Base-by-base conservation (phyloP, 2,797 vertebrate genomes). In the Ceyx erithaca region DNA sequence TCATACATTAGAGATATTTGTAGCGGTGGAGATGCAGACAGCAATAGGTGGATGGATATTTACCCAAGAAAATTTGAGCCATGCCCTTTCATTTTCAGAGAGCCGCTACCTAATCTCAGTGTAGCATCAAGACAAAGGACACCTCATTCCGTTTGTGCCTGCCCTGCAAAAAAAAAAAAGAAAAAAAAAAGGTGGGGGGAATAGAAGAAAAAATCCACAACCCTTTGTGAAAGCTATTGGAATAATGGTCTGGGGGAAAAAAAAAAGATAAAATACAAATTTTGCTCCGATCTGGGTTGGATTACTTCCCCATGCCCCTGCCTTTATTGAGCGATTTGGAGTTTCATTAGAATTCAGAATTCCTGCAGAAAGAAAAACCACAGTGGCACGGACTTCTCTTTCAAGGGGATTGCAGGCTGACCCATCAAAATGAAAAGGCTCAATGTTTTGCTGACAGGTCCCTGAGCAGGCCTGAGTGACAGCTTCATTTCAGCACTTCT, bases 351-450 rank as follows among this genome's bases (percentile, higher is more conserved):
- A 97, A 98, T 98, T 97, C 98, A 97, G 96, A 95, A 98, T 98
- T 98, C 97, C 97, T 96, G 96, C 95, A 94, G 97, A 97, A 98
- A 98, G 97, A 97, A 97, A 97, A 97, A 94, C 93, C 97, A 96
- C 92, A 67, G 96, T 96, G 96, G 97, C 97, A 96, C 59, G 85
- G 97, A 96, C 97, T 97, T 96, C 97, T 97, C 97, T 98, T 98
- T 98, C 97, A 98, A 97, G 97, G 98, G 97, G 97, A 97, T 97
- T 98, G 97, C 95, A 67, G 97, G 96, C 98, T 98, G 98, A 98
- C 98, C 98, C 97, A 97, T 98, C 98, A 97, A 98, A 98, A 98
- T 98, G 98, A 98, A 98, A 98, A 98, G 97, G 96, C 97, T 98
- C 97, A 97, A 94, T 98, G 98, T 97, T 97, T 97, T 96, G 96